Evolutionary conservation across 2,113 vertebrate species (phyloP), one percentile per base, ranked within the genome.

Genomic region (Neopipo cinnamomea): DNA sequence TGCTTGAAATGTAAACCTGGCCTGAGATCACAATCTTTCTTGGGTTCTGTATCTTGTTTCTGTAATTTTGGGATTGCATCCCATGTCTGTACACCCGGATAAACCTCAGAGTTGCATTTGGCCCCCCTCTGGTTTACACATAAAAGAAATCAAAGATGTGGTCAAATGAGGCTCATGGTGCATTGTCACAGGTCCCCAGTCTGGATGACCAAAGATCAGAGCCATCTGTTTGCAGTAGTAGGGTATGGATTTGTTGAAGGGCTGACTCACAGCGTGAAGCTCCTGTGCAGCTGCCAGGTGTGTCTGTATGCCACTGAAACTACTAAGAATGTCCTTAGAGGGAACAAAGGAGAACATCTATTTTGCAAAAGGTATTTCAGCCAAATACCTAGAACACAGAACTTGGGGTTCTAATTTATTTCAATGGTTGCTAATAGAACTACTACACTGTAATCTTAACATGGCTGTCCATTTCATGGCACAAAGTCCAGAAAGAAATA

Each of bases 161-260:
- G 17, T 42, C 42, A 55, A 68, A 37, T 42, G 20, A 63, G 31
- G 49, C 25, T 8, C 24, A 7, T 8, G 19, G 35, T 63, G 12
- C 4, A 0, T 52, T 76, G 14, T 13, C 10, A 42, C 18, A 52
- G 39, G 30, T 52, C 5, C 41, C 27, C 21, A 14, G 0, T 19
- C 6, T 35, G 76, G 59, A 47, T 27, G 12, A 73, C 30, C 50
- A 31, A 72, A 31, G 20, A 21, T 44, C n/a, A n/a, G 37, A 84
- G 73, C 23, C 9, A 39, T 24, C 18, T 65, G 12, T 25, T 77
- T 78, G 65, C n/a, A 74, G 1, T 15, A 8, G 10, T 10, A 17
- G 30, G 37, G 53, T 17, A 35, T 24, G 21, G 27, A 62, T 87
- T 77, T 84, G 19, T 17, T 44, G 41, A 66, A 77, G 44, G 30